A percentile compares a stretch with the other conserved stretches of the same genome.
These are phyloP conservation scores for Ryuthela nishihirai DNA, from an alignment of 2,888 invertebrate genomes.

Conservation along the genomic window DNA sequence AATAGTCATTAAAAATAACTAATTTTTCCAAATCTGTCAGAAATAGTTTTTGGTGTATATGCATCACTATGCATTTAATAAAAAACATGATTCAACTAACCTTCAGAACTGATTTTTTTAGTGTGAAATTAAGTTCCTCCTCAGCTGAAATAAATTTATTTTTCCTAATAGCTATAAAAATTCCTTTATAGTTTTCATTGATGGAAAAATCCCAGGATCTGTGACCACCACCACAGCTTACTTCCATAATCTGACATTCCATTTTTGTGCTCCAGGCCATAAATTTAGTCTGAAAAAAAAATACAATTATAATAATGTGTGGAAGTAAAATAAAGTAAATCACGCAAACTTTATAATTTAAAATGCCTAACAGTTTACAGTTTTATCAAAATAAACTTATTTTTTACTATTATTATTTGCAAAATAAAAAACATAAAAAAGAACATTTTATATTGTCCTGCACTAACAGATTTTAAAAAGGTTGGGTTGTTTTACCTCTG, in stretches of 20 bases:
- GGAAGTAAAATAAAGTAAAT: not conserved
- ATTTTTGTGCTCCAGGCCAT: slow-evolving; percentile 58
- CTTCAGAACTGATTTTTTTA: slow-evolving; percentile 45
- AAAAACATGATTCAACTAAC: too few species aligned
- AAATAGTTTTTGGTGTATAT: too few species aligned
- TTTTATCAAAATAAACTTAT: too few species aligned
- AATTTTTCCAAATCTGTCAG: too few species aligned
- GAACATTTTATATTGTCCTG: too few species aligned
- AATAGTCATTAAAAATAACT: too few species aligned
- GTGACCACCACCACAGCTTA: slow-evolving; percentile 81
- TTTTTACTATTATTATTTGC: too few species aligned
- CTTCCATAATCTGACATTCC: slow-evolving; percentile 60
- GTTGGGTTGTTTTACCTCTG: too few species aligned
- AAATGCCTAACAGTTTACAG: too few species aligned
- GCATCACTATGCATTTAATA: too few species aligned
- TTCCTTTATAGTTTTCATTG: slow-evolving; percentile 30
- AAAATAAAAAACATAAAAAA: too few species aligned
- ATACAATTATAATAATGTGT: not conserved
- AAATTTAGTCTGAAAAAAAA: slow-evolving; percentile 37
- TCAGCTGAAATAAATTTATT: slow-evolving; percentile 38
- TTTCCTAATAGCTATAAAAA: slow-evolving; percentile 49
- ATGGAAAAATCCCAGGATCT: slow-evolving; percentile 70
- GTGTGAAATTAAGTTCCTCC: slow-evolving; percentile 39
- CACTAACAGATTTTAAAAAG: too few species aligned
- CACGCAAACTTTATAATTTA: not conserved